Evolutionary conservation across 2,888 invertebrate genomes (phyloP).

Genomic region (Tetragonula carbonaria): DNA sequence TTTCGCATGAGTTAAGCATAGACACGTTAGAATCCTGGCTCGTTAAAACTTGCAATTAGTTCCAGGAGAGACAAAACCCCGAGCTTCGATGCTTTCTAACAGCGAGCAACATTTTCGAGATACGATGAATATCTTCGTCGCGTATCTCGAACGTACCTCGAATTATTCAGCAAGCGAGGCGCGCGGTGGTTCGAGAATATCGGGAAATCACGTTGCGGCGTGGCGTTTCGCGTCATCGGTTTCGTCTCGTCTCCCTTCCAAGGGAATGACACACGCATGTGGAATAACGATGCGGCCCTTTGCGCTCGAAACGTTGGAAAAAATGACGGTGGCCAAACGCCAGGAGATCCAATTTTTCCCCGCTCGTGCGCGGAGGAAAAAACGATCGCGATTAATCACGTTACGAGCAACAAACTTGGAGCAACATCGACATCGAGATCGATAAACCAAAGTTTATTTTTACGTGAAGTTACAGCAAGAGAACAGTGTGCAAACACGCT

Average conservation of each 20-base stretch:
- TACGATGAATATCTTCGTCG: conserved; percentile 27
- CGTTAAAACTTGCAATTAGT: background rate
- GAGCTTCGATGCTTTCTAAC: background rate
- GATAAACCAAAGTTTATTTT: background rate
- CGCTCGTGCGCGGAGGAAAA: background rate
- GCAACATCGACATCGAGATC: background rate
- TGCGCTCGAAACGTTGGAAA: background rate
- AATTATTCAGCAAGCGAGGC: conserved; percentile 47
- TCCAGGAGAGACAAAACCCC: background rate
- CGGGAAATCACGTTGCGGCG: conserved; percentile 37
- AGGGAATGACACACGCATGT: conserved; percentile 33
- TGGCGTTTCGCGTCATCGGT: conserved; percentile 31
- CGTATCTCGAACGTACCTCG: conserved; percentile 32
- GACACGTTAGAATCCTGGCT: background rate
- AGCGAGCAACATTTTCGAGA: conserved; percentile 16
- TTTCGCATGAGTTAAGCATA: no score
- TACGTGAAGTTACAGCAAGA: background rate
- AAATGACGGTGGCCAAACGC: background rate
- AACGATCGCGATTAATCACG: background rate
- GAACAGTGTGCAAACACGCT: background rate
- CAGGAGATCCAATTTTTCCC: background rate
- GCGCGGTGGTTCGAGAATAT: conserved; percentile 24
- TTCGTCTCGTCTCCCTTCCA: conserved; percentile 22
- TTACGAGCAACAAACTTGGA: background rate
- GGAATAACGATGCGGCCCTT: conserved; percentile 24